Conservation (phyloP, 1,140 invertebrate genomes). For the Drosophila seguyi region DNA sequence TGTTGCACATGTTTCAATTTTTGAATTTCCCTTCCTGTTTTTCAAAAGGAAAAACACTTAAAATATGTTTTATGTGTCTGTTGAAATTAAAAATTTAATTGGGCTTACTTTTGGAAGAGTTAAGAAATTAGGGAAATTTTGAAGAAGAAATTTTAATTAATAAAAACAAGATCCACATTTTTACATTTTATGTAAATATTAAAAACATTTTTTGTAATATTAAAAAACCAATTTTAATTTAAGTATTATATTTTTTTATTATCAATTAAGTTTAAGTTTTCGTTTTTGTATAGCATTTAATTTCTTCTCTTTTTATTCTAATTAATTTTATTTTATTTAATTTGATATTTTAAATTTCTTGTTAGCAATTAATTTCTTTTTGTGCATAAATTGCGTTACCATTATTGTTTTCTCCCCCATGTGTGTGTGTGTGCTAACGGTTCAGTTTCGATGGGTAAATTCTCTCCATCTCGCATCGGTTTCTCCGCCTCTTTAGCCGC, state of each 20-base stretch:
- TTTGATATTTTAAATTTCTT: background rate
- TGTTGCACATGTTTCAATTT: constrained; percentile 45
- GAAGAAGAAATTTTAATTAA: background rate
- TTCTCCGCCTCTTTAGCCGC: constrained; percentile 6
- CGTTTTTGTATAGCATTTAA: too few species aligned
- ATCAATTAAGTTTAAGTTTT: too few species aligned
- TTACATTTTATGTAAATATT: background rate
- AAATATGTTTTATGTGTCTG: background rate
- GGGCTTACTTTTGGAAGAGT: background rate
- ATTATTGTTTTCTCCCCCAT: constrained; percentile 54
- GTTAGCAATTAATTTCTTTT: background rate
- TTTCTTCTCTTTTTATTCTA: too few species aligned
- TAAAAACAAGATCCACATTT: background rate
- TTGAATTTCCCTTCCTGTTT: constrained; percentile 36
- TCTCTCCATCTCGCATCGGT: background rate
- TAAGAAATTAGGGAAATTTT: background rate
- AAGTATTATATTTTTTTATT: too few species aligned
- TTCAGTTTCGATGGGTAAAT: constrained; percentile 18
- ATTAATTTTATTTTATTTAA: background rate
- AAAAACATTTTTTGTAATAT: background rate
- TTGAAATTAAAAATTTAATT: background rate
- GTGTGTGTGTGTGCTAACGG: constrained; percentile 17
- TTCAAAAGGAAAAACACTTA: background rate
- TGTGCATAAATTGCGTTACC: constrained; percentile 49
- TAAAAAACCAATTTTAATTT: too few species aligned